Percentiles rank a stretch among this genome's conserved stretches.
These are phyloP conservation scores for Gymnogyps californianus DNA, from an alignment of 2,113 vertebrate species.

Conservation along the genomic window DNA sequence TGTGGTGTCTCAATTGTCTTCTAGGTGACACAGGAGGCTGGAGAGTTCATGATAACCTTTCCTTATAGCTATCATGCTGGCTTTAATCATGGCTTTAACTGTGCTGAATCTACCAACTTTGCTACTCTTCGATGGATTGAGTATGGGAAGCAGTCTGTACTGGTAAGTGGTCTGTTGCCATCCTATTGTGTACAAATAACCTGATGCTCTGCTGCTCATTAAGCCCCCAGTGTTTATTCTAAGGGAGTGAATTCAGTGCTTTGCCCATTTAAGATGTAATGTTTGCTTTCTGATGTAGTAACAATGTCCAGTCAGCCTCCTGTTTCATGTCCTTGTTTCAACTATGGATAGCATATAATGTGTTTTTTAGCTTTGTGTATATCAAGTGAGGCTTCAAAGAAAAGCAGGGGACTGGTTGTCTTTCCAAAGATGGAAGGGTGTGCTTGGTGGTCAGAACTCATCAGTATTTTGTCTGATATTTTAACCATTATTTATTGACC, in stretches of 20 bases:
- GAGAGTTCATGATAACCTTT: constrained; percentile 96
- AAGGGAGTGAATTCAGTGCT: not conserved
- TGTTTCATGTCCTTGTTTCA: not conserved
- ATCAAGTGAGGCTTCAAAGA: not conserved
- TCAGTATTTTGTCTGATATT: not conserved
- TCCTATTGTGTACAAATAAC: not conserved
- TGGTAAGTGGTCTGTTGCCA: constrained; percentile 74
- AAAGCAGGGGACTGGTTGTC: not conserved
- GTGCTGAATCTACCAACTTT: constrained; percentile 96
- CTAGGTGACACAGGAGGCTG: constrained; percentile 94
- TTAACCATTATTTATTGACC: not conserved
- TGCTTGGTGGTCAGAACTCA: not conserved
- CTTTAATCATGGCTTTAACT: constrained; percentile 99
- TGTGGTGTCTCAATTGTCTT: not conserved
- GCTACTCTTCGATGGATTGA: constrained; percentile 96
- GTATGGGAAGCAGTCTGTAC: constrained; percentile 91
- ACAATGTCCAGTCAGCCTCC: not conserved
- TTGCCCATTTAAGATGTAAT: not conserved
- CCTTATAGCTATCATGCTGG: constrained; percentile 94
- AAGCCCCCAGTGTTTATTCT: not conserved
- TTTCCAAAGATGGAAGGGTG: not conserved
- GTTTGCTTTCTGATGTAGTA: not conserved
- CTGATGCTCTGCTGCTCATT: not conserved
- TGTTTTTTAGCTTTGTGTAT: not conserved
- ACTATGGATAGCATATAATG: not conserved